Conservation (phyloP, 2,888 invertebrate species). For the Dryobotodes eremita region DNA sequence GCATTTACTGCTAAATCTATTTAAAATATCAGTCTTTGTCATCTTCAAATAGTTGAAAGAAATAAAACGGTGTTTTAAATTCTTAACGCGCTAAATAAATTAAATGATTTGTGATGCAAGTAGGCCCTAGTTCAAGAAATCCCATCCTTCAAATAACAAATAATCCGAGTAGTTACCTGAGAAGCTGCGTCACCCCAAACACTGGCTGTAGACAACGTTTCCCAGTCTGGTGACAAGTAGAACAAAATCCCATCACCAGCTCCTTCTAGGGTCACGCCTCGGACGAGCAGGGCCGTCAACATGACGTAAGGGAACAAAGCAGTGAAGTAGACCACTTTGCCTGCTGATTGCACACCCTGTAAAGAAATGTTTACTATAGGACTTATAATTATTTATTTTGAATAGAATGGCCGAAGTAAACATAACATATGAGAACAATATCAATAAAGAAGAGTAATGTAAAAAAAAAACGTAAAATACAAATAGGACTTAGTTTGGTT, state of each 20-base stretch:
- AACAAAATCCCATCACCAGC: conserved; percentile 93
- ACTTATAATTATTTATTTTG: neutral
- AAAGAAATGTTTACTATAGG: neutral
- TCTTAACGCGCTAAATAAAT: neutral
- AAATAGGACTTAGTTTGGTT: no score
- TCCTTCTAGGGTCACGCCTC: conserved; percentile 93
- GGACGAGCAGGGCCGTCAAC: conserved; percentile 91
- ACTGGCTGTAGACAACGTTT: conserved; percentile 91
- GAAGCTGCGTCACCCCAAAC: conserved; percentile 96
- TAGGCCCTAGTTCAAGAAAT: neutral
- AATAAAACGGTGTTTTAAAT: neutral
- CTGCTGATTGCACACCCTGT: conserved; percentile 96
- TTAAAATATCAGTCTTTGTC: no score
- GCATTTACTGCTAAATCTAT: no score
- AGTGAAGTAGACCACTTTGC: conserved; percentile 95
- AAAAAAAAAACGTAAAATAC: no score
- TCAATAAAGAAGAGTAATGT: neutral
- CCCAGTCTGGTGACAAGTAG: conserved; percentile 94
- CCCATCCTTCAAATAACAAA: neutral
- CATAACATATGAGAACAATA: no score
- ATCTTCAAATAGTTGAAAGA: no score
- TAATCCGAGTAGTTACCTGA: conserved; percentile 78
- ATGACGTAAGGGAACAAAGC: conserved; percentile 94
- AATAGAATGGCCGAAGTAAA: neutral
- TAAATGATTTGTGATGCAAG: neutral